Conservation (phyloP, 2,113 vertebrate species). For the Pseudorectes ferrugineus region DNA sequence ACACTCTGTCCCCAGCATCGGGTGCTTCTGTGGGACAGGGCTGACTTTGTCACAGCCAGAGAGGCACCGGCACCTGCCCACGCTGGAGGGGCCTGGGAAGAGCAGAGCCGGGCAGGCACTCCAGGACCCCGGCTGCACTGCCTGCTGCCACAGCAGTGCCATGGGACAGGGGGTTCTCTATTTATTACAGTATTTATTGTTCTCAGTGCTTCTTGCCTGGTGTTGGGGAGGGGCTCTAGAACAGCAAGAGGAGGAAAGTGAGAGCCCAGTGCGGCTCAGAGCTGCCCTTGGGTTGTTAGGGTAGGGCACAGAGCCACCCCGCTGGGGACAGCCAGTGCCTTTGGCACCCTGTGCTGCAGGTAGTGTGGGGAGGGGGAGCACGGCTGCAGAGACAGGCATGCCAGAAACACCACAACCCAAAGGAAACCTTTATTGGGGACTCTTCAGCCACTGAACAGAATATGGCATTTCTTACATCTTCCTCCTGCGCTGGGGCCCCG, state of each 20-base stretch:
- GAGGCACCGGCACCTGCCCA: not conserved
- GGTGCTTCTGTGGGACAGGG: not conserved
- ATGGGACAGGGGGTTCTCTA: not conserved
- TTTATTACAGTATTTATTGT: slow-evolving; percentile 68
- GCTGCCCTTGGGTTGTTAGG: not conserved
- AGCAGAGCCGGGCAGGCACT: not conserved
- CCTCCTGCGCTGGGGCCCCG: rapidly evolving
- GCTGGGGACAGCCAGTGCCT: rapidly evolving
- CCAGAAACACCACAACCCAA: not conserved
- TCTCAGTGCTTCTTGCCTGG: not conserved
- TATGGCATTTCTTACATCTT: slow-evolving; percentile 32
- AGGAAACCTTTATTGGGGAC: slow-evolving; percentile 34
- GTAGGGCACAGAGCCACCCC: not conserved
- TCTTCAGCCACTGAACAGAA: not conserved
- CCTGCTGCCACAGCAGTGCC: not conserved
- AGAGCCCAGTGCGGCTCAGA: rapidly evolving
- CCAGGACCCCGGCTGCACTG: rapidly evolving
- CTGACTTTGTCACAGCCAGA: not conserved
- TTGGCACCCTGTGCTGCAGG: rapidly evolving
- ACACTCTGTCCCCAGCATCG: rapidly evolving
- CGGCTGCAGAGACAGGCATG: rapidly evolving
- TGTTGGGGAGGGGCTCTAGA: not conserved
- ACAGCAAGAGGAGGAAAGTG: not conserved
- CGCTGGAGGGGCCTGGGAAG: not conserved
- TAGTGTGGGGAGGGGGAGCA: not conserved